Evolutionary conservation across 2,113 vertebrate genomes (phyloP), one percentile per base, ranked within the genome.

Genomic region (Hippocampus zosterae): DNA sequence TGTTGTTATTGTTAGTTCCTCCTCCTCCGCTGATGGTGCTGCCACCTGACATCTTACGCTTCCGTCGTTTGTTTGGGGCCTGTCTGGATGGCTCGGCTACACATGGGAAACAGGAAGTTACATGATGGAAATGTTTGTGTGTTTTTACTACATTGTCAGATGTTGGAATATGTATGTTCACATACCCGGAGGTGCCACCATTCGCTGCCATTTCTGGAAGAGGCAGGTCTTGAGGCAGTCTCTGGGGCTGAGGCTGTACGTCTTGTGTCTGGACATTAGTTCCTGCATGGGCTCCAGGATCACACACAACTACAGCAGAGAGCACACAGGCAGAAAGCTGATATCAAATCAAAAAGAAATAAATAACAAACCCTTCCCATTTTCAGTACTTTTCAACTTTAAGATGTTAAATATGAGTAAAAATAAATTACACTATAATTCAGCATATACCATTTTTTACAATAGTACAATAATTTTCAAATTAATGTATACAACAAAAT

Each of bases 211-310:
- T 89, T 99, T 98, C 91, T 99, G 96, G 91, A 98, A 99, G 76
- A 99, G 95, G 86, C 97, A 99, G 74, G 96, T 98, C 90, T 98
- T 99, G 91, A 98, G 95, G 91, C 97, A 99, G 92, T 99, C 97
- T 76, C 96, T 93, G 71, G 97, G 97, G 91, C 96, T 99, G 93
- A 99, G 94, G 90, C 96, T 98, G 90, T 99, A 98, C 11, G 97
- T 99, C 94, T 99, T 99, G 90, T 99, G 97, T 88, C 97, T 94
- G 70, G 97, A 99, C 97, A 98, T 99, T 81, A 99, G 93, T 92
- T 99, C 97, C 92, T 99, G 97, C 96, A 98, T 98, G 88, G 97
- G 97, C 93, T 98, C 97, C 67, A 99, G 91, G 89, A 99, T 99
- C 90, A 99, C 97, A 91, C 97, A 99, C 84, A 99, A 95, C 97